A percentile compares a stretch with the other conserved stretches of the same genome.
Conservation (phyloP, 2,797 vertebrate genomes). For the Semaprochilodus insignis region DNA sequence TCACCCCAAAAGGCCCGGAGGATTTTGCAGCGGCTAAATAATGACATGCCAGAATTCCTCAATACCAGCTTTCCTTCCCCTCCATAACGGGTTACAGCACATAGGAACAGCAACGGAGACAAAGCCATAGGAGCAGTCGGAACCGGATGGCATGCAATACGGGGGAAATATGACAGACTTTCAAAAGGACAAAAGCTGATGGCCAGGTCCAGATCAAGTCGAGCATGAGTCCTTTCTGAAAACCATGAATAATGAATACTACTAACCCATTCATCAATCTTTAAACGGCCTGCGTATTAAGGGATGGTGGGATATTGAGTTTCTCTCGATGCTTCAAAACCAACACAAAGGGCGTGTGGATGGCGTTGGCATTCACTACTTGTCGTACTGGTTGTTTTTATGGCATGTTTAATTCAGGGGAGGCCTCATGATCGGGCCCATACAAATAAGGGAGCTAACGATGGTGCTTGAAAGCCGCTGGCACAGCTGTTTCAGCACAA, state of each 20-base stretch:
- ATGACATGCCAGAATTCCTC: slow-evolving; percentile 8
- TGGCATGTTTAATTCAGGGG: slow-evolving; percentile 48
- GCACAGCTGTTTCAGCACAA: background rate
- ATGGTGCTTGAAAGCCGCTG: background rate
- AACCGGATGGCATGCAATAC: slow-evolving; percentile 42
- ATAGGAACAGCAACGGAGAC: background rate
- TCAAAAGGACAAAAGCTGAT: slow-evolving; percentile 63
- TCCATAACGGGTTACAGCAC: slow-evolving; percentile 8
- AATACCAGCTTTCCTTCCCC: slow-evolving; percentile 13
- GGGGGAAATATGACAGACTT: slow-evolving; percentile 55
- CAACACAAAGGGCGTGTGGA: slow-evolving; percentile 64
- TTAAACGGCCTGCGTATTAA: slow-evolving; percentile 77
- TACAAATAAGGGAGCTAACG: background rate
- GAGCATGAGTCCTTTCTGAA: slow-evolving; percentile 71
- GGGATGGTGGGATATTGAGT: slow-evolving; percentile 75
- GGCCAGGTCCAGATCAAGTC: slow-evolving; percentile 64
- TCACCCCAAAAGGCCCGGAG: background rate
- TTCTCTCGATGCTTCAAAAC: slow-evolving; percentile 69
- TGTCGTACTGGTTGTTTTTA: slow-evolving; percentile 59
- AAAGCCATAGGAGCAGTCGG: slow-evolving; percentile 23
- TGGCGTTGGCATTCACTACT: slow-evolving; percentile 66
- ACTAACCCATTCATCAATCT: slow-evolving; percentile 82
- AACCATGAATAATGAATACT: slow-evolving; percentile 82
- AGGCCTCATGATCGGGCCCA: background rate
- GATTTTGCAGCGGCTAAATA: slow-evolving; percentile 20